A percentile compares a stretch with the other conserved stretches of the same genome.
phyloP scores from a whole-genome alignment of 2,888 invertebrate genomes.

The Galerucella pusilla region DNA sequence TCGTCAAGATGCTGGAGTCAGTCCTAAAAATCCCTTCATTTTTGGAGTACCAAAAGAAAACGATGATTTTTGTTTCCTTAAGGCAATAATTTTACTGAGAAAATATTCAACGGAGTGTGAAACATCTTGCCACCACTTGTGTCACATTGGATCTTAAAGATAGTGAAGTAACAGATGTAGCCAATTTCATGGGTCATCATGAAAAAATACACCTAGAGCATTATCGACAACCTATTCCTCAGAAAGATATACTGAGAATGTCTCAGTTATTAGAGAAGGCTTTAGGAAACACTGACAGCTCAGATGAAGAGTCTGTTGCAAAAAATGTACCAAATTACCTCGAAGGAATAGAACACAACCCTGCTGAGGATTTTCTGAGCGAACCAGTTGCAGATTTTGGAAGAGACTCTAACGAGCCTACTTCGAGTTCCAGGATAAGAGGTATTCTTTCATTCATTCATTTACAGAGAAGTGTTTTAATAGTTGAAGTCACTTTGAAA shows the following conservation, averaged over 20 bases:
- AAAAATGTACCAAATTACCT: not conserved
- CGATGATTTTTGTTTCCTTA: constrained; percentile 25
- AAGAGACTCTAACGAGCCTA: constrained; percentile 9
- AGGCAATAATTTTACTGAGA: too few relatives aligned
- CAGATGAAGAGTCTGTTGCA: constrained; percentile 16
- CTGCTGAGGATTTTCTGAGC: constrained; percentile 16
- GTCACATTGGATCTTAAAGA: constrained; percentile 48
- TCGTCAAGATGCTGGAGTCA: constrained; percentile 13
- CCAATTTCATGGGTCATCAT: constrained; percentile 51
- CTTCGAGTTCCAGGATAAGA: constrained; percentile 14
- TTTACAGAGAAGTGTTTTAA: not conserved
- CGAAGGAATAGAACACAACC: constrained; percentile 10
- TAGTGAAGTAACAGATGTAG: constrained; percentile 46
- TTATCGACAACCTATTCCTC: constrained; percentile 47
- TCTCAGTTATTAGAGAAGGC: constrained; percentile 32
- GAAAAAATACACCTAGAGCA: constrained; percentile 49
- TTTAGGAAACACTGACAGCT: constrained; percentile 15
- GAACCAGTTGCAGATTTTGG: constrained; percentile 8
- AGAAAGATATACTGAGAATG: constrained; percentile 46
- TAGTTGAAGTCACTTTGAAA: constrained; percentile 9
- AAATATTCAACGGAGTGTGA: constrained; percentile 17
- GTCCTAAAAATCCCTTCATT: constrained; percentile 23
- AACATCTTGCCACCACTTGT: constrained; percentile 28
- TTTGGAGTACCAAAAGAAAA: constrained; percentile 40
- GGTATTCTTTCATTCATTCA: constrained; percentile 1